Percentiles rank a stretch among this genome's conserved stretches.
Conservation (phyloP, 1,140 invertebrate species). For the Ruditapes philippinarum region DNA sequence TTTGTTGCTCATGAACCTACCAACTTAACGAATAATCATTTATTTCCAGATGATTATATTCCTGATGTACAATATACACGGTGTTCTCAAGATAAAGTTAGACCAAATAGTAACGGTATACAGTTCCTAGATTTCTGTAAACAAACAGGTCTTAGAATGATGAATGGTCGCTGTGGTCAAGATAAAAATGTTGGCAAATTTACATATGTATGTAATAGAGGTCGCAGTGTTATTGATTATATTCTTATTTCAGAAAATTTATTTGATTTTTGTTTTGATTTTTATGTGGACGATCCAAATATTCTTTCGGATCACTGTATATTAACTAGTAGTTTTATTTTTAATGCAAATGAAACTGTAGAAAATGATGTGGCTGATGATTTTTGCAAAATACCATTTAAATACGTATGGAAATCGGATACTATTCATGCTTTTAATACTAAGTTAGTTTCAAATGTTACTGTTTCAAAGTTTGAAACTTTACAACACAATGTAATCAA, state of each 20-base stretch:
- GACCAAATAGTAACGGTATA: not conserved
- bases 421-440: too few relatives aligned
- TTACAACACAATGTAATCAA: too few relatives aligned
- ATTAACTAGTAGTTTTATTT: not conserved
- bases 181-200: not conserved
- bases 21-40: not conserved
- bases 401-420: too few relatives aligned
- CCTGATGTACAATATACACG: not conserved
- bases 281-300: constrained; percentile 10
- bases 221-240: not conserved
- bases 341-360: too few relatives aligned
- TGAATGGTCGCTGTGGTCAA: not conserved
- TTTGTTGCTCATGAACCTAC: not conserved
- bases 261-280: not conserved
- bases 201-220: not conserved
- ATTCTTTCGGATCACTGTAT: constrained; percentile 29
- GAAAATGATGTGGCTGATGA: too few relatives aligned
- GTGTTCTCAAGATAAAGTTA: not conserved
- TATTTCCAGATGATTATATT: not conserved
- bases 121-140: constrained; percentile 31
- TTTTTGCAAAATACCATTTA: too few relatives aligned
- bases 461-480: too few relatives aligned
- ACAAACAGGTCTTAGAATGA: not conserved
- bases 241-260: not conserved
- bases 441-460: too few relatives aligned